Percentiles rank a stretch among this genome's conserved stretches.
These are phyloP conservation scores for Philopotamus ludificatus DNA, from an alignment of 1,140 invertebrate species.

Conservation along the genomic window DNA sequence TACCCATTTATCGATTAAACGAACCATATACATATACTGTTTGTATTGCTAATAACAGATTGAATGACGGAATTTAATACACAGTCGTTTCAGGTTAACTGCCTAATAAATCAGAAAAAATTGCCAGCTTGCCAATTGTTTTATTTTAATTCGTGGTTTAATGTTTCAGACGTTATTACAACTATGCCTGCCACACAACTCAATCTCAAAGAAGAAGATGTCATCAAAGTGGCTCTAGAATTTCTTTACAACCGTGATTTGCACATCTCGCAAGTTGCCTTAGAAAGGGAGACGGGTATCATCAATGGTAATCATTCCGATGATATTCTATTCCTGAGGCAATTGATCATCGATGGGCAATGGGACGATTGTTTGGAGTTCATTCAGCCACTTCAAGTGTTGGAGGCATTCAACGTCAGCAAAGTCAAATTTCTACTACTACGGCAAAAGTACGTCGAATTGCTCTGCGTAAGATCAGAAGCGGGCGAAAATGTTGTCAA, in stretches of 20 bases:
- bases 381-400: slow-evolving; percentile 87
- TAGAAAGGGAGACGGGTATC: slow-evolving; percentile 93
- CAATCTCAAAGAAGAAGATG: slow-evolving; percentile 85
- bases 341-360: slow-evolving; percentile 93
- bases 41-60: background rate
- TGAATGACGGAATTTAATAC: background rate
- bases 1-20: background rate
- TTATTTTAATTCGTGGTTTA: slow-evolving; percentile 42
- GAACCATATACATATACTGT: background rate
- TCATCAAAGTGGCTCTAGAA: slow-evolving; percentile 86
- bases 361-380: slow-evolving; percentile 98
- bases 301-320: slow-evolving; percentile 91
- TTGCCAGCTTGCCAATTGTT: too few species aligned
- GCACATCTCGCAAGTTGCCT: slow-evolving; percentile 85
- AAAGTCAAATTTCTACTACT: slow-evolving; percentile 84
- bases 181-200: slow-evolving; percentile 79
- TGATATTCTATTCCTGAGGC: slow-evolving; percentile 90
- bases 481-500: slow-evolving; percentile 74
- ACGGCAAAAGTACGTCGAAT: slow-evolving; percentile 91
- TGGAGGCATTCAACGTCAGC: slow-evolving; percentile 76
- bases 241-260: slow-evolving; percentile 89
- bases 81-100: too few species aligned
- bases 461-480: slow-evolving; percentile 92
- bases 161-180: slow-evolving; percentile 64
- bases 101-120: too few species aligned